phyloP scores from a whole-genome alignment of 2,113 vertebrate genomes.

The Pterocles gutturalis region DNA sequence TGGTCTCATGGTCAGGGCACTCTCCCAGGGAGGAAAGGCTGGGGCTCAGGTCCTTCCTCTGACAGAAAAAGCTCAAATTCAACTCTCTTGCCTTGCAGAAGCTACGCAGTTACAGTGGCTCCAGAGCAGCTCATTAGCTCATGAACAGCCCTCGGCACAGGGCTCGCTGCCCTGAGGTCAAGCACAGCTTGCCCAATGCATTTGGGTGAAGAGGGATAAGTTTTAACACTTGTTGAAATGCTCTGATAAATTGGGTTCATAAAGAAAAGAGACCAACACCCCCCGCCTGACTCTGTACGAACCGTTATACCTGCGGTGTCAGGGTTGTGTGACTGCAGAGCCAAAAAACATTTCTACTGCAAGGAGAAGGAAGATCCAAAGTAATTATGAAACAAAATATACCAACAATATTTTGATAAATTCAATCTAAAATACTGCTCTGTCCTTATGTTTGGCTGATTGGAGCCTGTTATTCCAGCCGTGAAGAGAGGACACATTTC shows the following conservation, averaged over 20 bases:
- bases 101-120: background rate
- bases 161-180: background rate
- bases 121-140: background rate
- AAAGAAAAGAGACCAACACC: background rate
- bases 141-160: background rate
- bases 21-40: background rate
- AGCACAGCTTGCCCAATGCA: background rate
- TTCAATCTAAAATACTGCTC: conserved; percentile 7
- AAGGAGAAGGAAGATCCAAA: conserved; percentile 39
- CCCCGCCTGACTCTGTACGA: background rate
- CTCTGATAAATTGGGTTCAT: background rate
- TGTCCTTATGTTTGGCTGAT: background rate
- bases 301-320: background rate
- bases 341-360: background rate
- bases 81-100: background rate
- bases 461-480: background rate
- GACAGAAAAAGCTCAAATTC: background rate
- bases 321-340: background rate
- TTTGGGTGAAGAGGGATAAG: background rate
- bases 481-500: background rate
- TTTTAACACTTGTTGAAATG: background rate
- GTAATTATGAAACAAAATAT: conserved; percentile 54
- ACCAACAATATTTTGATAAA: conserved; percentile 48
- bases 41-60: background rate
- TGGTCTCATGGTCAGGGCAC: background rate